These are phyloP conservation scores for Sarcophaga carnaria DNA, from an alignment of 2,888 invertebrate species.

Conservation along the genomic window DNA sequence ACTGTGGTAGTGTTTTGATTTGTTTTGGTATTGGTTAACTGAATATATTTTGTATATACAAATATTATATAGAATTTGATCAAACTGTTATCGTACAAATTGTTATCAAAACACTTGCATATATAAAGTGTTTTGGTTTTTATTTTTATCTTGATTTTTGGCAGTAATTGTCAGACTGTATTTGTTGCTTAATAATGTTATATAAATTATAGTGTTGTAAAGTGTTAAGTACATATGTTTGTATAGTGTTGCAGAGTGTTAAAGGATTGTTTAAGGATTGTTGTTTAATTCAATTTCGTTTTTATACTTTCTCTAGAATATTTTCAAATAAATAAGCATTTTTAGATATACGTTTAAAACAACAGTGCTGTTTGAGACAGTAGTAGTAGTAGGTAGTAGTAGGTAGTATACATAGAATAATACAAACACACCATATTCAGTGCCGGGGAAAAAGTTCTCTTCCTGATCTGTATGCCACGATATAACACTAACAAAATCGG, in stretches of 20 bases:
- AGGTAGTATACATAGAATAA: background rate
- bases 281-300: background rate
- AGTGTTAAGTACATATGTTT: constrained; percentile 8
- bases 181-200: background rate
- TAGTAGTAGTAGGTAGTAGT: background rate
- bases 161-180: background rate
- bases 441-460: constrained; percentile 81
- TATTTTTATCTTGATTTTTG: background rate
- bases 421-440: constrained; percentile 81
- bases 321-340: constrained; percentile 14
- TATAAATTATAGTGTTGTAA: constrained; percentile 28
- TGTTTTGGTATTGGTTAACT: background rate
- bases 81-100: background rate
- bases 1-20: background rate
- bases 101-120: background rate
- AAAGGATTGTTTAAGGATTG: constrained; percentile 55
- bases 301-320: constrained; percentile 10
- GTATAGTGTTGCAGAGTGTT: constrained; percentile 3
- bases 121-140: background rate
- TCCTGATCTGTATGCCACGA: constrained; percentile 91
- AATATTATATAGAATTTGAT: background rate
- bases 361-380: background rate
- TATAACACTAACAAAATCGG: constrained; percentile 93
- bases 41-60: background rate
- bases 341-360: constrained; percentile 16